Base-by-base conservation (phyloP, 2,113 vertebrate species). In the Lanius ludovicianus region DNA sequence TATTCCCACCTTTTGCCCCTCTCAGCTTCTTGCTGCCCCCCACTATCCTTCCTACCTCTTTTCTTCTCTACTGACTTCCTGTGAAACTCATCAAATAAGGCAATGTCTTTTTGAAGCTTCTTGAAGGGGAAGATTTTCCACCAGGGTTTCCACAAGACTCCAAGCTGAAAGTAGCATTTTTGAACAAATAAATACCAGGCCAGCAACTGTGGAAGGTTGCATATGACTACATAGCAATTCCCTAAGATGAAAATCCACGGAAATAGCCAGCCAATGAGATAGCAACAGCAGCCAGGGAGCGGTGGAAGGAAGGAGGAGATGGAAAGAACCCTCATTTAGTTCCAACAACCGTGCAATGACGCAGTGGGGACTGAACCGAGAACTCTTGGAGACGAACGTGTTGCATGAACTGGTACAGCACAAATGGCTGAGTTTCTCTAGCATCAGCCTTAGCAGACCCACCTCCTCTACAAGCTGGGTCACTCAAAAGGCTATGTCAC, bases 181-280 rank as follows among this genome's bases (percentile, higher is more conserved):
- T 53, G 3, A 92, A 63, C 11, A 46, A 92, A 81, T 31, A 78
- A 80, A 81, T 68, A 22, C 74, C 41, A 88, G 60, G 52, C 56
- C 76, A 96, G 68, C 22, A 84, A 57, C 73, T 30, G 31, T 52
- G 11, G 52, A 88, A 75, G 37, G 50, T 50, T 69, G 21, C 55
- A 63, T 59, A 63, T 68, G 52, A 55, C 50, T 90, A 28, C 33
- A 70, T 5, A 75, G 64, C 22, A 77, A 41, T 74, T 74, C 60
- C 0, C 0, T 27, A 56, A 71, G 47, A 84, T 15, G 65, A 85
- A 93, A 93, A 74, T 21, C 46, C 42, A 63, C 68, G 59, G 42
- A 94, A 93, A 94, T 78, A 86, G 60, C 55, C 68, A 93, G 18
- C 76, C 85, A 93, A 39, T 83, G 68, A 94, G 75, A 50, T 3